Evolutionary conservation across 2,113 vertebrate species (phyloP).

Genomic region (Oenanthe melanoleuca): DNA sequence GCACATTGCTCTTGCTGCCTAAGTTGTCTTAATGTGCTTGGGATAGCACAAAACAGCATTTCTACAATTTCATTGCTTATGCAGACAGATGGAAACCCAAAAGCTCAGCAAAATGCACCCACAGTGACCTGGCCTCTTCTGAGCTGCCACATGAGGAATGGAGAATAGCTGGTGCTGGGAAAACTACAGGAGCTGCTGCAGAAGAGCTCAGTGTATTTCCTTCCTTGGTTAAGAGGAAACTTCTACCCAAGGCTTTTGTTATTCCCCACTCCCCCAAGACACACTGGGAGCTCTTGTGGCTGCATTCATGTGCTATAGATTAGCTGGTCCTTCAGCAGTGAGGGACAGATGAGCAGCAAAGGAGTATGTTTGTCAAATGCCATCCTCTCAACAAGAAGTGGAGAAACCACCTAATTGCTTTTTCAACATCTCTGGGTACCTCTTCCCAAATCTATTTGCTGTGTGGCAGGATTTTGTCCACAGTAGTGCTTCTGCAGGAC

Average conservation of each 20-base stretch:
- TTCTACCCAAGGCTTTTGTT: not conserved
- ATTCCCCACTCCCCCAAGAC: not conserved
- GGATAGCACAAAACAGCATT: conserved; percentile 10
- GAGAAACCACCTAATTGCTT: not conserved
- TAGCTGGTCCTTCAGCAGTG: not conserved
- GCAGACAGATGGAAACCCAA: conserved; percentile 20
- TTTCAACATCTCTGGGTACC: not conserved
- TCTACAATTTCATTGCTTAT: conserved; percentile 13
- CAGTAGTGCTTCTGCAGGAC: not conserved
- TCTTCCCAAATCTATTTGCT: not conserved
- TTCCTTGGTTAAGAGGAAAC: not conserved
- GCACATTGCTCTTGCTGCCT: conserved; percentile 17
- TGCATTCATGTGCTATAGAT: not conserved
- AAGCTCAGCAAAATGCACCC: conserved; percentile 28
- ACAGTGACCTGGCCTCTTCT: not conserved
- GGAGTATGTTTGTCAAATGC: not conserved
- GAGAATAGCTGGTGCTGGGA: not conserved
- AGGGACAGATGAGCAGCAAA: not conserved
- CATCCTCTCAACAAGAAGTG: not conserved
- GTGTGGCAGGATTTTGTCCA: not conserved
- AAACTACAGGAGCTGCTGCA: not conserved
- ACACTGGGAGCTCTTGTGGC: not conserved
- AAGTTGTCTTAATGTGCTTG: conserved; percentile 47
- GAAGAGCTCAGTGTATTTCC: not conserved
- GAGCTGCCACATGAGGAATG: not conserved